Base-by-base conservation (phyloP, 2,888 invertebrate genomes). In the Caenorhabditis wallacei region DNA sequence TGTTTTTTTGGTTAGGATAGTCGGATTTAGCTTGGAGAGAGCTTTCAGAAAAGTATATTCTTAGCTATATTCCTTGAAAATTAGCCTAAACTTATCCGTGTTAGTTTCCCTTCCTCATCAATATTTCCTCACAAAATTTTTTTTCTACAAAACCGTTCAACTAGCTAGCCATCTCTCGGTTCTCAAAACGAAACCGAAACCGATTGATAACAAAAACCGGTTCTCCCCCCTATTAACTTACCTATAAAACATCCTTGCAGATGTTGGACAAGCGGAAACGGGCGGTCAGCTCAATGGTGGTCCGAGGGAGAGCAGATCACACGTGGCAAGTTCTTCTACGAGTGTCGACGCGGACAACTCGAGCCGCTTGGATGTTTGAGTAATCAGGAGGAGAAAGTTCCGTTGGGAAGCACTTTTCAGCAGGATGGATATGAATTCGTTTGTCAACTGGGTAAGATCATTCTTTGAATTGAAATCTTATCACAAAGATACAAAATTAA, bases 261-360 rank as follows among this genome's bases (percentile, higher is more conserved):
- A 78, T 89, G 89, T 71, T 89, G 89, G 89, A 87, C 87, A 56
- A 83, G 85, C 30, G 89, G 89, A 2, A 89, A 89, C 71, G 86
- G 85, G 18, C 80, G 79, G 46, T 69, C 88, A 7, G 89, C 89
- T 18, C 79, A 87, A 66, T 89, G 88, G 87, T 89, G 88, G 88
- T 71, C 84, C 46, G 86, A 89, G 40, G 88, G 88, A 4, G 85
- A 84, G 24, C 74, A 84, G 20, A 72, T 89, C 24, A 88, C 88
- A 30, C 80, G 89, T 68, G 89, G 89, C 18, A 92, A 72, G 91
- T 93, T 26, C 84, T 92, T 54, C 92, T 93, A 46, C 92, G 93
- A 87, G 92, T 93, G 76, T 82, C 88, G 61, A 92, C 92, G 18
- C 82, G 91, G 85, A 90, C 79, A 89, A 51, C 64, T 90, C 18